A percentile compares a stretch with the other conserved stretches of the same genome.
phyloP scores from a whole-genome alignment of 2,888 invertebrate species.

The Flexamia atlantica region DNA sequence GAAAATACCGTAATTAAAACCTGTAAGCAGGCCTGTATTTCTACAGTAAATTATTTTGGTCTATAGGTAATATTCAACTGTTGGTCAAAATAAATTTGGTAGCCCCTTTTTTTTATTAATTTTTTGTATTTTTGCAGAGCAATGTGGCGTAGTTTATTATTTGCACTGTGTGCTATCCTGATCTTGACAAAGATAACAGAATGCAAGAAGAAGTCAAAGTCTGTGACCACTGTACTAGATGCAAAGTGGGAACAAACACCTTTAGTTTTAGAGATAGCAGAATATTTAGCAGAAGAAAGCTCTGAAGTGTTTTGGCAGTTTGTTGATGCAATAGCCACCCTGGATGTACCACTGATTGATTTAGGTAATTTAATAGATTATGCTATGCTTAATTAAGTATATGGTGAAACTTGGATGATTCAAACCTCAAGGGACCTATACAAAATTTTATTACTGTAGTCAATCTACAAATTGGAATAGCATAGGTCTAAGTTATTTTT shows the following conservation, averaged over 20 bases:
- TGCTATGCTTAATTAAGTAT: too few species aligned
- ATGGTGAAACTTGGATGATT: too few species aligned
- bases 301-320: conserved; percentile 90
- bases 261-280: conserved; percentile 93
- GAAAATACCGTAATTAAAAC: too few species aligned
- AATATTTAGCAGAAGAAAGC: conserved; percentile 90
- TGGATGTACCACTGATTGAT: conserved; percentile 79
- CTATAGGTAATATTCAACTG: too few species aligned
- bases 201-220: conserved; percentile 80
- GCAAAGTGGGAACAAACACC: conserved; percentile 98
- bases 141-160: conserved; percentile 52
- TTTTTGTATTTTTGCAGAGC: conserved; percentile 33
- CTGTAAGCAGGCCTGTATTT: too few species aligned
- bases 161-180: background rate
- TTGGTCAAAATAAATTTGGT: too few species aligned
- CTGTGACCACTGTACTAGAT: conserved; percentile 92
- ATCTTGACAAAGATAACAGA: background rate
- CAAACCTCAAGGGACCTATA: too few species aligned
- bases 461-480: too few species aligned
- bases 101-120: too few species aligned
- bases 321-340: conserved; percentile 82
- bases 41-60: too few species aligned
- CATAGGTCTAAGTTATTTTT: too few species aligned
- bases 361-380: too few species aligned
- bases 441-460: conserved; percentile 53